Evolutionary conservation across 2,888 invertebrate genomes (phyloP).

Genomic region (Idaea dimidiata): DNA sequence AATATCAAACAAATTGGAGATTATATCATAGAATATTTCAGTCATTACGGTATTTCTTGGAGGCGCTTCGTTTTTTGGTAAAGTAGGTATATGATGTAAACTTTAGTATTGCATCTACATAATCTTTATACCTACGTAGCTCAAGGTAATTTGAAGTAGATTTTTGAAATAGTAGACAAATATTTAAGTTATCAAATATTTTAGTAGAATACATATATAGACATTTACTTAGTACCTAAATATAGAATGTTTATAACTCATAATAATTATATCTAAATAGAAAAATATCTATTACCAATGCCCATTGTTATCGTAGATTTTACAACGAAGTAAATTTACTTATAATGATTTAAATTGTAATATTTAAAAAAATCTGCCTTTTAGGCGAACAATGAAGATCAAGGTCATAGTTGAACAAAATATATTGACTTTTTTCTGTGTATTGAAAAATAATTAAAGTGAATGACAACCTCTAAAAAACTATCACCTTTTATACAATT

Average conservation of each 20-base stretch:
- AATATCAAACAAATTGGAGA: too few species aligned
- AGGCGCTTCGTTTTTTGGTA: conserved; percentile 9
- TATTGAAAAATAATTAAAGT: conserved; percentile 17
- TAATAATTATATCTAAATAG: conserved; percentile 38
- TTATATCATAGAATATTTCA: too few species aligned
- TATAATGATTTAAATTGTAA: conserved; percentile 55
- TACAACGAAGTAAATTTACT: conserved; percentile 70
- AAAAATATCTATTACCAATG: conserved; percentile 36
- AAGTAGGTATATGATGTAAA: too few species aligned
- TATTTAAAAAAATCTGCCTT: conserved; percentile 22
- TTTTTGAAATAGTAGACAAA: conserved; percentile 44
- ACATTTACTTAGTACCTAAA: conserved; percentile 29
- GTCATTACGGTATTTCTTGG: too few species aligned
- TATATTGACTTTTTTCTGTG: not conserved
- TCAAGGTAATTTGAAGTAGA: conserved; percentile 49
- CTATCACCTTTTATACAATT: conserved; percentile 6
- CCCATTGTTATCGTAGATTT: conserved; percentile 71
- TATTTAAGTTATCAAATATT: conserved; percentile 35
- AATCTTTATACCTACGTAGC: conserved; percentile 45
- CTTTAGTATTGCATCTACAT: conserved; percentile 12
- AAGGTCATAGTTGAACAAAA: not conserved
- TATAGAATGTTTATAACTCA: conserved; percentile 22
- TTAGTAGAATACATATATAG: conserved; percentile 32
- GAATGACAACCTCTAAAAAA: not conserved
- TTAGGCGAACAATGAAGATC: not conserved